phyloP scores from a whole-genome alignment of 2,797 vertebrate genomes.

The Paramormyrops hopkinsi region DNA sequence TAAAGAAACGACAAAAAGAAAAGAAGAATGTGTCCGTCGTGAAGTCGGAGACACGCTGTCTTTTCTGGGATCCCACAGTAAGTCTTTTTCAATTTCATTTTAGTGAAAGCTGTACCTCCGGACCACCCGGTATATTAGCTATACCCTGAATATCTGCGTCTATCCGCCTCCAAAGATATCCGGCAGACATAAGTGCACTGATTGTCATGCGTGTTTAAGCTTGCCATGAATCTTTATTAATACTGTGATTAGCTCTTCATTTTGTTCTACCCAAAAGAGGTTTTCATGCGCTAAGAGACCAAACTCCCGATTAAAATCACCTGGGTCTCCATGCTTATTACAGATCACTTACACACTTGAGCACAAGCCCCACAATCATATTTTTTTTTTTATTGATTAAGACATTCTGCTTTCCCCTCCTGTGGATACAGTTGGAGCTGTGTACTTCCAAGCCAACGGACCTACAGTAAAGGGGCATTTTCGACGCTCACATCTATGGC shows the following conservation, averaged over 20 bases:
- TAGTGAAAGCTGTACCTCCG: not conserved
- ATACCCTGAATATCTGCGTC: not conserved
- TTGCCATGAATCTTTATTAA: not conserved
- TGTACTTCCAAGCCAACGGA: not conserved
- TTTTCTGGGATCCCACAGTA: not conserved
- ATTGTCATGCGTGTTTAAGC: not conserved
- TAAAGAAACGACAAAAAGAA: not conserved
- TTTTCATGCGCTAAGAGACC: not conserved
- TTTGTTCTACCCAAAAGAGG: not conserved
- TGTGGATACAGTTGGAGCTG: not conserved
- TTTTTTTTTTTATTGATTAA: not conserved
- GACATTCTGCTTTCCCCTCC: not conserved
- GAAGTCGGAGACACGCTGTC: not conserved
- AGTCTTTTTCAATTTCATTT: not conserved
- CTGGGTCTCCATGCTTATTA: not conserved
- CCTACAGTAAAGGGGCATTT: not conserved
- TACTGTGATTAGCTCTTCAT: not conserved
- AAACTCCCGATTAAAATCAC: slow-evolving; percentile 25
- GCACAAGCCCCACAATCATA: not conserved
- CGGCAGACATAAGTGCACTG: not conserved
- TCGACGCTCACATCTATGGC: slow-evolving; percentile 61
- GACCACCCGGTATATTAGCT: not conserved
- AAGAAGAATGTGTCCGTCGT: not conserved
- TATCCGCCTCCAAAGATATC: not conserved
- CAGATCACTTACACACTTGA: not conserved